Percentiles rank a stretch among this genome's conserved stretches.
Evolutionary conservation across 2,888 invertebrate species (phyloP).

Genomic region (Hypena proboscidalis): DNA sequence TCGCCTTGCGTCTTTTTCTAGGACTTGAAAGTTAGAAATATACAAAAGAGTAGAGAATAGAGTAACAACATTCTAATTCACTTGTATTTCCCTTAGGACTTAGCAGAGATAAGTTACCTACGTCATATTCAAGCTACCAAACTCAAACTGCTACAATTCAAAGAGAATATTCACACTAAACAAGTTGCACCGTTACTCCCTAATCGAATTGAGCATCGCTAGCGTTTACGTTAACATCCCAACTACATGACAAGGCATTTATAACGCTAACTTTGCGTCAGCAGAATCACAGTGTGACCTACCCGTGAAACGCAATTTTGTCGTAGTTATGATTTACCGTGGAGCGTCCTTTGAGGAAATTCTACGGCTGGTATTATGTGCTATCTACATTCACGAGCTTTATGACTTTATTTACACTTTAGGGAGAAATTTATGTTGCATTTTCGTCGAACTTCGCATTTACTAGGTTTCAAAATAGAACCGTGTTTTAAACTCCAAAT

Average conservation of each 20-base stretch:
- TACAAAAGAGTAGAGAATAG: too few species aligned
- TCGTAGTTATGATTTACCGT: slow-evolving; percentile 41
- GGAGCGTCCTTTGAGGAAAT: slow-evolving; percentile 33
- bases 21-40: too few species aligned
- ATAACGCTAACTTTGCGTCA: slow-evolving; percentile 41
- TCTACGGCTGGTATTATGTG: slow-evolving; percentile 26
- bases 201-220: slow-evolving; percentile 26
- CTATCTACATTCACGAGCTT: slow-evolving; percentile 19
- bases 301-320: slow-evolving; percentile 42
- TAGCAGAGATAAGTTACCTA: too few species aligned
- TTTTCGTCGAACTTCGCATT: not conserved
- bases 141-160: slow-evolving; percentile 1
- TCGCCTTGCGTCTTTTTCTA: too few species aligned
- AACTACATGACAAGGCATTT: slow-evolving; percentile 27
- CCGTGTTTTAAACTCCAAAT: too few species aligned
- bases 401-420: slow-evolving; percentile 29
- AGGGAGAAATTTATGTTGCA: slow-evolving; percentile 9
- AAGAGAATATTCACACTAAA: slow-evolving; percentile 10
- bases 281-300: slow-evolving; percentile 30
- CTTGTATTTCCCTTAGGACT: too few species aligned
- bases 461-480: too few species aligned
- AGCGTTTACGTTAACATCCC: slow-evolving; percentile 32
- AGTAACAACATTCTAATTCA: too few species aligned
- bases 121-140: too few species aligned
- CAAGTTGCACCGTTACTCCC: slow-evolving; percentile 18